A percentile compares a stretch with the other conserved stretches of the same genome.
Evolutionary conservation across 2,888 invertebrate genomes (phyloP).

Genomic region (Drosophila helvetica): DNA sequence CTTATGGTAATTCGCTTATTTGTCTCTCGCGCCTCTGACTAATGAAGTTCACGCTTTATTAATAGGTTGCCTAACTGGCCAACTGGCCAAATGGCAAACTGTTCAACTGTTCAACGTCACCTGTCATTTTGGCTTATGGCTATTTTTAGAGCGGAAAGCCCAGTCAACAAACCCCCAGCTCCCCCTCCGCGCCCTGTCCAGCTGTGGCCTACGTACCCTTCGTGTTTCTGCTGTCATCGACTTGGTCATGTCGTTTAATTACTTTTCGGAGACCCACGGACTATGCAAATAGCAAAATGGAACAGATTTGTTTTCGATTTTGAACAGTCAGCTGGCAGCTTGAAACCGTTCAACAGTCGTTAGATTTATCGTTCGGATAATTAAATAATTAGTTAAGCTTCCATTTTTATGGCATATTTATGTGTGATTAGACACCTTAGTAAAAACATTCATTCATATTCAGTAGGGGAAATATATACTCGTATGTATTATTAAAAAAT

Average conservation of each 20-base stretch:
- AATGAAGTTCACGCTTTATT: constrained; percentile 56
- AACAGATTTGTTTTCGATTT: constrained; percentile 26
- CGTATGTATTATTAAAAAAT: not conserved
- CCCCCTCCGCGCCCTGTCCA: not conserved
- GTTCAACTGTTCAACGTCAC: constrained; percentile 29
- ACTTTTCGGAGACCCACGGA: constrained; percentile 24
- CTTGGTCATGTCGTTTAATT: constrained; percentile 35
- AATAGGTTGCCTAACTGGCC: constrained; percentile 43
- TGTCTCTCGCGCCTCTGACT: constrained; percentile 38
- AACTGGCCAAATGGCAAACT: constrained; percentile 18
- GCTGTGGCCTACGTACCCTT: not conserved
- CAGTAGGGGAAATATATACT: not conserved
- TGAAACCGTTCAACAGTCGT: constrained; percentile 26
- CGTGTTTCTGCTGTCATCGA: constrained; percentile 18
- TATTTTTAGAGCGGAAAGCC: constrained; percentile 39
- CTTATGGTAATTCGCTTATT: constrained; percentile 40
- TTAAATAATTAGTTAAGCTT: constrained; percentile 27
- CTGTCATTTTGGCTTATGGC: constrained; percentile 26
- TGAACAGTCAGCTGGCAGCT: constrained; percentile 11
- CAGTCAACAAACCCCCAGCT: not conserved
- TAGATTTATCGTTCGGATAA: constrained; percentile 30
- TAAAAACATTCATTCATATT: constrained; percentile 13
- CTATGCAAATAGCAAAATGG: constrained; percentile 31
- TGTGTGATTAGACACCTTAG: not conserved
- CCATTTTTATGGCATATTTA: constrained; percentile 18